These are phyloP conservation scores for Denticeps clupeoides DNA, from an alignment of 2,797 vertebrate genomes.

Conservation along the genomic window DNA sequence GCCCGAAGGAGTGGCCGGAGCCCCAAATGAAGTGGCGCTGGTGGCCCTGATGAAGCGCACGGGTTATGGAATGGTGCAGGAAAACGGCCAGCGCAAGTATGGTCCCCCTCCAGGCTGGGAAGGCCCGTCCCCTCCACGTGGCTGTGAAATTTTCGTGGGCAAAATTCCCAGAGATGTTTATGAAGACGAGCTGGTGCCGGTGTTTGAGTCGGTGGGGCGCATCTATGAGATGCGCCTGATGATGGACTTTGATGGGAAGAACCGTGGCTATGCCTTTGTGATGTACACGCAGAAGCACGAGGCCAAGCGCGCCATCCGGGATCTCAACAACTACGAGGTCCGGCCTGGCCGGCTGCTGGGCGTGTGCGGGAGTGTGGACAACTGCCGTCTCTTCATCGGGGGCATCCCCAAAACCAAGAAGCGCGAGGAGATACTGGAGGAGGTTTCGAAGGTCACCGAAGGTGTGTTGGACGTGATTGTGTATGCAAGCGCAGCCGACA, in stretches of 20 bases:
- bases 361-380: slow-evolving; percentile 94
- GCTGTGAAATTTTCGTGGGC: slow-evolving; percentile 95
- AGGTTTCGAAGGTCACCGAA: slow-evolving; percentile 95
- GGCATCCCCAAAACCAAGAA: slow-evolving; percentile 99
- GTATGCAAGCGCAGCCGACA: slow-evolving; percentile 93
- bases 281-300: slow-evolving; percentile 94
- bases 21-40: slow-evolving; percentile 77
- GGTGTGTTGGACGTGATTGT: slow-evolving; percentile 95
- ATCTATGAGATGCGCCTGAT: slow-evolving; percentile 98
- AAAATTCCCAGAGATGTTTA: slow-evolving; percentile 97
- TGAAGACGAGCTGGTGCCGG: slow-evolving; percentile 91
- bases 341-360: slow-evolving; percentile 87
- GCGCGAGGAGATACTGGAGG: slow-evolving; percentile 96
- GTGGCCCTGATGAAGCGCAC: slow-evolving; percentile 85
- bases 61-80: slow-evolving; percentile 87
- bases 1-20: slow-evolving; percentile 78
- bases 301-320: slow-evolving; percentile 87
- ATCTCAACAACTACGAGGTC: slow-evolving; percentile 96
- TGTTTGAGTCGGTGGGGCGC: slow-evolving; percentile 84
- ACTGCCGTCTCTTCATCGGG: slow-evolving; percentile 95
- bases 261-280: slow-evolving; percentile 92
- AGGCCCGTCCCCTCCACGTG: slow-evolving; percentile 73
- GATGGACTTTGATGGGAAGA: slow-evolving; percentile 99
- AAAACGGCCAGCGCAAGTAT: slow-evolving; percentile 94
- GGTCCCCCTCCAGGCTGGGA: slow-evolving; percentile 92